phyloP scores from a whole-genome alignment of 64 coral and sea anemone genomes.

The Stylophora pistillata region DNA sequence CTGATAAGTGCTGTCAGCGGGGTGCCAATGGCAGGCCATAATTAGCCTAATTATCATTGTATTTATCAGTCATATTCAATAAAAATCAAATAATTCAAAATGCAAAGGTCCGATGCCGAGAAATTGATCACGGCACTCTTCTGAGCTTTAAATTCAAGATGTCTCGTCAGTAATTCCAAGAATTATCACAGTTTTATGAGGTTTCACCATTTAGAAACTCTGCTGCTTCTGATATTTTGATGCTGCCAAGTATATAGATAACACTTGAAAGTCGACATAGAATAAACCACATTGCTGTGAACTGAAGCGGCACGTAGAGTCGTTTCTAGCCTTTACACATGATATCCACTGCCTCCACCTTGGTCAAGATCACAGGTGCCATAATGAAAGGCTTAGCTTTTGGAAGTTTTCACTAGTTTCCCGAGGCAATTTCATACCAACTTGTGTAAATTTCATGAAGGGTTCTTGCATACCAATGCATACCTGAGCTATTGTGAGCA shows the following conservation, averaged over 20 bases:
- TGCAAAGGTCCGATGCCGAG: slow-evolving; percentile 25
- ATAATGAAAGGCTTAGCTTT: not conserved
- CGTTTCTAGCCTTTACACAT: not conserved
- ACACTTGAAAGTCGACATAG: not conserved
- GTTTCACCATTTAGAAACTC: not conserved
- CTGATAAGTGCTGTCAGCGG: slow-evolving; percentile 49
- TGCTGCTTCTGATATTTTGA: not conserved
- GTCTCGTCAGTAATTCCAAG: not conserved
- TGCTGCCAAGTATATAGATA: not conserved
- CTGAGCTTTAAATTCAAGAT: not conserved
- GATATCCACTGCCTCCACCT: slow-evolving; percentile 3
- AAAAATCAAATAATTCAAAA: slow-evolving; percentile 47
- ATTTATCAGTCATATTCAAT: slow-evolving; percentile 65
- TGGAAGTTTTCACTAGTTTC: not conserved
- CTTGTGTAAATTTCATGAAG: slow-evolving; percentile 48
- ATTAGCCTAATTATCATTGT: slow-evolving; percentile 76
- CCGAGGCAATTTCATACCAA: slow-evolving; percentile 36
- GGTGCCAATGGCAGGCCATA: slow-evolving; percentile 35
- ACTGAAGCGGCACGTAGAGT: not conserved
- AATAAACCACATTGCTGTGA: slow-evolving; percentile 3
- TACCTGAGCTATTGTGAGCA: slow-evolving; percentile 4
- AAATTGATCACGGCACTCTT: slow-evolving; percentile 3
- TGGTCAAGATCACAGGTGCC: not conserved
- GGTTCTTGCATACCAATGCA: slow-evolving; percentile 77
- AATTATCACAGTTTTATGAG: not conserved